Evolutionary conservation across 2,113 vertebrate species (phyloP).

Genomic region (Holacanthus passer): DNA sequence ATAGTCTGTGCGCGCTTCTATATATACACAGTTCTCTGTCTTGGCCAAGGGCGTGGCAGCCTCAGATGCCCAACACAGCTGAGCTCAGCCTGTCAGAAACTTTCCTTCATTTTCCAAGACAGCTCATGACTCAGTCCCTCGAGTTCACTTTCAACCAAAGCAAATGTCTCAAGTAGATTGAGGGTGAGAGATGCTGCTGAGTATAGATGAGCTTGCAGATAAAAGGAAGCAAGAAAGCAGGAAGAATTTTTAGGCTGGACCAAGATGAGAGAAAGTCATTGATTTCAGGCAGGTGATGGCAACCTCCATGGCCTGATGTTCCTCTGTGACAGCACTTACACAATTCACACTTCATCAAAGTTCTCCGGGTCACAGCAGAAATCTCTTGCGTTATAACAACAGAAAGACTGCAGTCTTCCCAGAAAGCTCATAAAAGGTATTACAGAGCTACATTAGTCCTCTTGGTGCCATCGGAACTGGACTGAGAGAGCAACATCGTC

Average conservation of each 20-base stretch:
- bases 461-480: conserved; percentile 31
- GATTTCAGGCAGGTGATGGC: background rate
- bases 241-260: background rate
- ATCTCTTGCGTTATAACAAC: conserved; percentile 31
- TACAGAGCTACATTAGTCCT: conserved; percentile 8
- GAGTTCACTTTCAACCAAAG: conserved; percentile 35
- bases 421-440: conserved; percentile 54
- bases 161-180: conserved; percentile 25
- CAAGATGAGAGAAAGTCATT: background rate
- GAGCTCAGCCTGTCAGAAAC: conserved; percentile 42
- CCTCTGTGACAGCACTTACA: background rate
- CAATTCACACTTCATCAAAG: conserved; percentile 33
- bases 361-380: background rate
- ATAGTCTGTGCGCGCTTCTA: conserved; percentile 58
- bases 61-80: conserved; percentile 45
- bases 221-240: conserved; percentile 3
- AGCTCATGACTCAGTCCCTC: conserved; percentile 45
- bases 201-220: conserved; percentile 17
- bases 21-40: conserved; percentile 54
- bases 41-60: conserved; percentile 58
- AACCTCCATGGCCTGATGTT: background rate
- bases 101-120: conserved; percentile 44
- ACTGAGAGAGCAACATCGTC: conserved; percentile 16
- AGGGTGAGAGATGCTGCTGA: conserved; percentile 20
- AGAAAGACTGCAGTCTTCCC: conserved; percentile 8